Evolutionary conservation across 37 sponge, comb jelly and placozoan genomes (phyloP).

Genomic region (Agelas oroides): DNA sequence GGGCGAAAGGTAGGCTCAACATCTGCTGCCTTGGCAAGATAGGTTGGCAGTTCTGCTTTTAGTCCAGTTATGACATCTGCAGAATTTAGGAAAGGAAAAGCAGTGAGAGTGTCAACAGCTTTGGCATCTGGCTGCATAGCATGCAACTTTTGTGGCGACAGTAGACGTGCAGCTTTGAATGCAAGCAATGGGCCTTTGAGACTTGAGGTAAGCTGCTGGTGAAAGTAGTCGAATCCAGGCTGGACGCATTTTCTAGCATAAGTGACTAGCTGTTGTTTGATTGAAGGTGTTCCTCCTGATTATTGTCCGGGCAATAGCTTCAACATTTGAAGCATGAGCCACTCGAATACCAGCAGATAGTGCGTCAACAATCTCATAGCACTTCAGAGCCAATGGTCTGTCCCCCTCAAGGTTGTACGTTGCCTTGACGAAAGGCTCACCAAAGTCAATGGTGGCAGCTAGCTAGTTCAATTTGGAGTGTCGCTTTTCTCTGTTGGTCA

Average conservation of each 20-base stretch:
- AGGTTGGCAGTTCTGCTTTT: constrained; percentile 21
- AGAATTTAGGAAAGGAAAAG: constrained; percentile 11
- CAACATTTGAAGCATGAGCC: constrained; percentile 5
- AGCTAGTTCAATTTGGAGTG: constrained; percentile 36
- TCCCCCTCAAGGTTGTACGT: constrained; percentile 41
- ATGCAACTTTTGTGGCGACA: constrained; percentile 29
- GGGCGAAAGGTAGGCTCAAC: not conserved
- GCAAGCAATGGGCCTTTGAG: not conserved
- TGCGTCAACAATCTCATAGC: constrained; percentile 1
- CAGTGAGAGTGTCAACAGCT: constrained; percentile 2
- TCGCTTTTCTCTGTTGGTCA: not conserved
- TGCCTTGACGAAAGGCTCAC: constrained; percentile 55
- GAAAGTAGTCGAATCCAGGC: constrained; percentile 39
- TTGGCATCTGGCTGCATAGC: constrained; percentile 26
- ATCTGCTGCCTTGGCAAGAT: constrained; percentile 29
- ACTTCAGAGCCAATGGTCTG: constrained; percentile 15
- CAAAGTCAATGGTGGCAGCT: constrained; percentile 35
- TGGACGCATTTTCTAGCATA: constrained; percentile 26
- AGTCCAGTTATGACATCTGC: not conserved
- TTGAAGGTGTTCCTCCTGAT: not conserved
- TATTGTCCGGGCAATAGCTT: not conserved
- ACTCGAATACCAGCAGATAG: constrained; percentile 3
- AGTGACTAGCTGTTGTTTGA: not conserved
- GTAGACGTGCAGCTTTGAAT: constrained; percentile 37
- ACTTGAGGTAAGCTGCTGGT: constrained; percentile 20